These are phyloP conservation scores for Eira barbara DNA, from an alignment of 2,113 vertebrate species.

Conservation along the genomic window DNA sequence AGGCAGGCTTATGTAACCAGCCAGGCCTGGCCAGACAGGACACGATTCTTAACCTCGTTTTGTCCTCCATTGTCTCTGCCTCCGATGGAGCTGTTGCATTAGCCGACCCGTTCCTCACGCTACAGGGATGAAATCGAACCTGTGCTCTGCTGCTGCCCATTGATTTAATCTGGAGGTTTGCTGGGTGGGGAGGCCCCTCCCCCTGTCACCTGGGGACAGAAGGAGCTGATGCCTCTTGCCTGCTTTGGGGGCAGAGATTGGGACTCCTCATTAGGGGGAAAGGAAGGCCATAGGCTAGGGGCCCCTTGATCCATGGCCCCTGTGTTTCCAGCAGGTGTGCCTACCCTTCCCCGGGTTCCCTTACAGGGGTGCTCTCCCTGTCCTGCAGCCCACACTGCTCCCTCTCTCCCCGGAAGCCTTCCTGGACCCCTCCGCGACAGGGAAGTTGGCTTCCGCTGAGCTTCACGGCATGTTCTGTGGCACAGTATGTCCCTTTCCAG, in stretches of 20 bases:
- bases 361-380: background rate
- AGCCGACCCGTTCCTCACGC: constrained; percentile 39
- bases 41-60: constrained; percentile 19
- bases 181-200: background rate
- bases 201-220: background rate
- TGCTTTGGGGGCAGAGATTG: background rate
- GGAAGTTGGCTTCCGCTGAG: background rate
- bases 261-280: background rate
- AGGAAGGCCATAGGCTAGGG: background rate
- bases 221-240: background rate
- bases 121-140: constrained; percentile 59
- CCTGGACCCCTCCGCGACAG: background rate
- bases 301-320: background rate
- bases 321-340: background rate
- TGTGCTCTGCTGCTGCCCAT: background rate
- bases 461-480: background rate
- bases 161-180: constrained; percentile 23
- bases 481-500: background rate
- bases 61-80: constrained; percentile 46
- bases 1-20: constrained; percentile 62
- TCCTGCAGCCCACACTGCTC: background rate
- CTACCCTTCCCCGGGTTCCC: background rate
- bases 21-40: constrained; percentile 32
- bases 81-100: background rate
- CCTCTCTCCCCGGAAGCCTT: background rate